phyloP scores from a whole-genome alignment of 2,113 vertebrate species.

The Axis porcinus region DNA sequence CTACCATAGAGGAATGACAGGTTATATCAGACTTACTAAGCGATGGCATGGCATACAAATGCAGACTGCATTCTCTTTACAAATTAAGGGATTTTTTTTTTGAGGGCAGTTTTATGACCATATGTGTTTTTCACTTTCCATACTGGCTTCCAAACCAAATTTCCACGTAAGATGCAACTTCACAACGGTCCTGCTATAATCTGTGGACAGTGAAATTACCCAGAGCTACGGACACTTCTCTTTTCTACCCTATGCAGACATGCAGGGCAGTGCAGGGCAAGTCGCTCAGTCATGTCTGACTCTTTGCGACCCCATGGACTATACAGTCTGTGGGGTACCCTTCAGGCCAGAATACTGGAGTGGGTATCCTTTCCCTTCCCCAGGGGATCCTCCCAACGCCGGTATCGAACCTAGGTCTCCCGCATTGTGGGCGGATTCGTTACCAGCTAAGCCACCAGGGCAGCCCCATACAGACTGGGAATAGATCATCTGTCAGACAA shows the following conservation, averaged over 20 bases:
- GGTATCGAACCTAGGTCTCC: background rate
- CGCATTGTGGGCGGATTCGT: accelerated
- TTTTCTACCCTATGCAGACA: background rate
- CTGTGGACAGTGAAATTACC: background rate
- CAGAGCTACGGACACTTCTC: background rate
- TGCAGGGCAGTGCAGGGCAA: too few relatives aligned
- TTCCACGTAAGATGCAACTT: background rate
- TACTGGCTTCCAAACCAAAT: background rate
- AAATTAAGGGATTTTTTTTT: background rate
- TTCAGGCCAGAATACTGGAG: background rate
- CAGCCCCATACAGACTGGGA: background rate
- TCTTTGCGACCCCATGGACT: accelerated
- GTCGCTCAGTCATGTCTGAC: background rate
- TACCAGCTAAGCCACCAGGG: background rate
- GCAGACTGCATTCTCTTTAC: background rate
- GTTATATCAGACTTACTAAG: background rate
- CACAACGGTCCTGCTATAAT: background rate
- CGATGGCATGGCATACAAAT: background rate
- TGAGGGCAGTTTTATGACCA: background rate
- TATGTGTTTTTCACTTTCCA: background rate
- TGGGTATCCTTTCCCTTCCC: background rate
- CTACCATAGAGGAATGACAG: background rate
- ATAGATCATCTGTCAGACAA: background rate
- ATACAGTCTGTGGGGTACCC: background rate
- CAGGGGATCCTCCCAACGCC: background rate